Evolutionary conservation across 2,888 invertebrate species (phyloP).

Genomic region (Microdon myrmicae): DNA sequence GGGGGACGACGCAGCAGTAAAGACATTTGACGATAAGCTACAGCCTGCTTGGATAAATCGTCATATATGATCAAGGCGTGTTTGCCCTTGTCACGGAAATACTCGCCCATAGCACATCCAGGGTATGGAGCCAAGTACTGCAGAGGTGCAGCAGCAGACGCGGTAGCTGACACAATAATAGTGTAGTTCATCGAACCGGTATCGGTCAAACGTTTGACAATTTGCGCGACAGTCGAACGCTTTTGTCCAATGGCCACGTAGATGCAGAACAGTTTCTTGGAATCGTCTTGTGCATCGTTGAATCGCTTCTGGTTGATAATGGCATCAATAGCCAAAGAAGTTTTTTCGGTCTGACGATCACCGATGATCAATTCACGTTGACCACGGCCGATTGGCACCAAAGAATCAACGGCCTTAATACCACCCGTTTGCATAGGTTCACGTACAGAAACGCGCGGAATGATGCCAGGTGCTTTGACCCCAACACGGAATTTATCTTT

Average conservation of each 20-base stretch:
- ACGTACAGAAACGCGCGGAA: conserved; percentile 97
- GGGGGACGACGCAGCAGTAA: conserved; percentile 98
- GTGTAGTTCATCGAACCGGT: conserved; percentile 95
- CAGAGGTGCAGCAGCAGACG: conserved; percentile 99
- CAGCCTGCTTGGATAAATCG: conserved; percentile 99
- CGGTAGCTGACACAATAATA: conserved; percentile 97
- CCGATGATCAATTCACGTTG: conserved; percentile 99
- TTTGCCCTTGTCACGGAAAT: conserved; percentile 98
- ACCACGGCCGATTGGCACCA: conserved; percentile 98
- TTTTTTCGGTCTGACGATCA: conserved; percentile 99
- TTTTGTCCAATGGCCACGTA: conserved; percentile 99
- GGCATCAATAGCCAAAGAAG: conserved; percentile 98
- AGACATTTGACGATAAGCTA: conserved; percentile 99
- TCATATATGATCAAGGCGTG: conserved; percentile 99
- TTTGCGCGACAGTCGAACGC: conserved; percentile 98
- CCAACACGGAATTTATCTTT: conserved; percentile 87
- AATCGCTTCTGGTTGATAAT: conserved; percentile 99
- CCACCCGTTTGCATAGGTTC: conserved; percentile 99
- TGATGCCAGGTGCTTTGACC: conserved; percentile 95
- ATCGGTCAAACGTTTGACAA: conserved; percentile 92
- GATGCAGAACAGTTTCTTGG: conserved; percentile 99
- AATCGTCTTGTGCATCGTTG: conserved; percentile 95
- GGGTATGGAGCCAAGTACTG: conserved; percentile 99
- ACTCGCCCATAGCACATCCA: conserved; percentile 99
- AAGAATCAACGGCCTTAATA: conserved; percentile 98